Evolutionary conservation across 92 coral and sea anemone genomes (phyloP), one percentile per base, ranked within the genome.

Genomic region (Meandrina meandrites): DNA sequence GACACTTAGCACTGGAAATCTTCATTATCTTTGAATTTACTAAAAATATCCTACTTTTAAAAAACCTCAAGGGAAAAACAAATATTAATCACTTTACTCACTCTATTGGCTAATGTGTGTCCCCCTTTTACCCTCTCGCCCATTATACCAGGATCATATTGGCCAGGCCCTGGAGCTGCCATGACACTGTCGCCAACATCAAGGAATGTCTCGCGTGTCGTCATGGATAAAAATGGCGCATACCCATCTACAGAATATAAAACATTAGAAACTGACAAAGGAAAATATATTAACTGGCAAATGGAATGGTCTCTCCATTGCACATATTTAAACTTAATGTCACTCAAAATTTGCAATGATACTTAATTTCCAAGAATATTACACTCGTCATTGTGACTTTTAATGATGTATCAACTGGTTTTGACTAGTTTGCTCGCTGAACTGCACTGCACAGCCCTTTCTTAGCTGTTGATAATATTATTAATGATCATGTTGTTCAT

Each of bases 101-200:
- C 98, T 89, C 88, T 93, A 73, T 96, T 96, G 19, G 98, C 94
- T 73, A 96, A 66, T 9, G 96, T 91, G 78, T 93, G 96, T 78
- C 99, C 99, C 36, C 99, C 99, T 51, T 68, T 92, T 36, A 96
- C 95, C 70, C 90, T 84, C 73, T 95, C 96, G 62, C 91, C 92
- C 42, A 84, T 75, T 60, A 90, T 84, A 3, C 89, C 86, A 36
- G 98, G 99, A 48, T 96, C 94, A 56, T 96, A 96, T 66, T 95
- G 98, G 8, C 99, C 99, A 36, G 99, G 99, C 0, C 99, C 99
- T 42, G 99, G 99, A 3, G 99, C 99, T 5, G 99, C 98, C 80
- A 96, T 85, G 64, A 92, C 88, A 48, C 94, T 94, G 80, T 96
- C 99, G 70, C 91, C 92, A 58, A 96, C 95, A 86, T 96, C 99